phyloP scores from a whole-genome alignment of 2,113 vertebrate genomes.

The Morphnarchus princeps region DNA sequence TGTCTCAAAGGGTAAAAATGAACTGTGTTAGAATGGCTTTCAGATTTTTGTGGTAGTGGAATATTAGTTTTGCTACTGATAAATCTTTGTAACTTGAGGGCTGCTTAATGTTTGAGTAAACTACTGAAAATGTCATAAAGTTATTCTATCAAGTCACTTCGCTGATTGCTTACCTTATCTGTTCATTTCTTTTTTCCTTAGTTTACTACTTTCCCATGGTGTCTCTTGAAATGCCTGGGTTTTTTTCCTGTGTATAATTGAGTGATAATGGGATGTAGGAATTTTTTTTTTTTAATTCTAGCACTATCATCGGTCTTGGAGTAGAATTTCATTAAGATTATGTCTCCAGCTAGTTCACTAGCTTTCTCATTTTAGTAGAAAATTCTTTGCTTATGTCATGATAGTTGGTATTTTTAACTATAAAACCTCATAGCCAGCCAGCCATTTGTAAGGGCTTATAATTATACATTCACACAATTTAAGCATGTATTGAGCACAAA shows the following conservation, averaged over 20 bases:
- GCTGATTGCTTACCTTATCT: neutral
- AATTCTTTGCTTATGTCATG: neutral
- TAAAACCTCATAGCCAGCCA: neutral
- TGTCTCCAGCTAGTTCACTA: neutral
- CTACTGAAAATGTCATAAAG: neutral
- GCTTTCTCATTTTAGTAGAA: too few relatives aligned
- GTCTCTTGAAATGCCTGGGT: neutral
- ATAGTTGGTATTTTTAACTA: neutral
- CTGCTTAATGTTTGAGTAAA: neutral
- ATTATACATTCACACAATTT: neutral
- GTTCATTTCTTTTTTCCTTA: neutral
- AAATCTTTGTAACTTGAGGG: neutral
- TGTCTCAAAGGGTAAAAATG: neutral
- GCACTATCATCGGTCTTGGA: neutral
- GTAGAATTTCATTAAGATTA: neutral
- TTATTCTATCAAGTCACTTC: neutral
- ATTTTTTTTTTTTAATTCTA: neutral
- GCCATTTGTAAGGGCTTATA: neutral
- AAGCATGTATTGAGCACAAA: neutral
- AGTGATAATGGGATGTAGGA: neutral
- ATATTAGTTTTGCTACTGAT: neutral
- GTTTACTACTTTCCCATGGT: neutral
- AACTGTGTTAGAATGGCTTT: neutral
- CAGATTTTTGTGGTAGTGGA: neutral
- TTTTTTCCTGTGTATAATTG: neutral